Evolutionary conservation across 2,888 invertebrate genomes (phyloP).

Genomic region (Sesia bembeciformis): DNA sequence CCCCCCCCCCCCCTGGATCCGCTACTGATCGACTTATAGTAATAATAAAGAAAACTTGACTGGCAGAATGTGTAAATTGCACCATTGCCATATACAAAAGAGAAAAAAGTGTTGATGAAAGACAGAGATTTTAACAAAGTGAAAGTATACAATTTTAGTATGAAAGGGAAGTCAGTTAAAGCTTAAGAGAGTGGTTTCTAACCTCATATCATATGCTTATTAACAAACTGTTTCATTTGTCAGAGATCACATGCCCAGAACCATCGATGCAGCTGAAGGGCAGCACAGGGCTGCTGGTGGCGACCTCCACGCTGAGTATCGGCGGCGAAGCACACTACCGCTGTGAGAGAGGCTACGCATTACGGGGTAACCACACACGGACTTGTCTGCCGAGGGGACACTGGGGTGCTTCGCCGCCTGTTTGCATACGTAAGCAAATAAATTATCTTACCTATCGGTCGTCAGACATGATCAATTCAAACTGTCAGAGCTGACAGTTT

Average conservation of each 20-base stretch:
- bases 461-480: not conserved
- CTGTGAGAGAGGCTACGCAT: conserved; percentile 86
- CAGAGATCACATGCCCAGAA: conserved; percentile 86
- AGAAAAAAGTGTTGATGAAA: no score
- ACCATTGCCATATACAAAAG: no score
- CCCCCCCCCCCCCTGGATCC: no score
- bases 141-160: no score
- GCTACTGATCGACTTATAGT: no score
- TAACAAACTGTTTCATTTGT: conserved; percentile 7
- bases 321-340: conserved; percentile 87
- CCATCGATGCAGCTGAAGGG: conserved; percentile 74
- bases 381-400: conserved; percentile 84
- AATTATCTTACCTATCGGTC: not conserved
- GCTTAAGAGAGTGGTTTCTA: no score
- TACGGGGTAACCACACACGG: conserved; percentile 87
- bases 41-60: no score
- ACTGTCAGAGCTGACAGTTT: not conserved
- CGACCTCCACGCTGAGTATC: conserved; percentile 79
- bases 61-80: no score
- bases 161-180: no score
- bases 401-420: conserved; percentile 87
- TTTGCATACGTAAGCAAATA: conserved; percentile 82
- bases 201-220: no score
- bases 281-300: conserved; percentile 71
- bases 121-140: no score